Evolutionary conservation across 2,113 vertebrate species (phyloP).

Genomic region (Istiophorus platypterus): DNA sequence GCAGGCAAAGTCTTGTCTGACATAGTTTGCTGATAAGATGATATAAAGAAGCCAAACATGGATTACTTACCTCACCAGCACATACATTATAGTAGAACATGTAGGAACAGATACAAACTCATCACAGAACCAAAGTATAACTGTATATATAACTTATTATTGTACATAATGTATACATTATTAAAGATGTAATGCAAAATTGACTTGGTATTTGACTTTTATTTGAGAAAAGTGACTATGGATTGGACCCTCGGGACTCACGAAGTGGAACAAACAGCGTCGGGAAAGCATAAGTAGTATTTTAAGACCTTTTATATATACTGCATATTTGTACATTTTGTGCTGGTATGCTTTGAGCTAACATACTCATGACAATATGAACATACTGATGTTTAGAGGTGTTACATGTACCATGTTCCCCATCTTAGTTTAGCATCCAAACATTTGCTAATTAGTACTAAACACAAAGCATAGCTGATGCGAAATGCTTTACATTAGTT

Average conservation of each 20-base stretch:
- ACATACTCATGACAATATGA: no score
- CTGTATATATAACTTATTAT: conserved; percentile 90
- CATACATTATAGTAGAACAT: conserved; percentile 57
- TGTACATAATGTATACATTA: conserved; percentile 84
- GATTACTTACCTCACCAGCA: conserved; percentile 80
- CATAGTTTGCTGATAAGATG: conserved; percentile 44
- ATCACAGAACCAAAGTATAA: conserved; percentile 70
- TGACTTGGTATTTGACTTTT: conserved; percentile 3
- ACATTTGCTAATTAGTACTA: not conserved
- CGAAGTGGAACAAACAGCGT: not conserved
- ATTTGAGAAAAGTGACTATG: not conserved
- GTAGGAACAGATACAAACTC: conserved; percentile 61
- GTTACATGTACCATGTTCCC: no score
- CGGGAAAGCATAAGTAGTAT: not conserved
- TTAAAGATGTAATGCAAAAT: conserved; percentile 78
- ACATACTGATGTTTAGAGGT: no score
- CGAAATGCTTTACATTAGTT: not conserved
- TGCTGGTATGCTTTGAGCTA: not conserved
- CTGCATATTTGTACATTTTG: not conserved
- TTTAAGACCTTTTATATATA: not conserved
- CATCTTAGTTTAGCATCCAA: no score
- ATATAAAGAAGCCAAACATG: conserved; percentile 67
- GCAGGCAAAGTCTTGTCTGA: conserved; percentile 38
- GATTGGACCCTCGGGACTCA: not conserved
- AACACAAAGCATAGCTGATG: not conserved